Conservation (phyloP, 2,113 vertebrate species). For the Ramphastos sulfuratus region DNA sequence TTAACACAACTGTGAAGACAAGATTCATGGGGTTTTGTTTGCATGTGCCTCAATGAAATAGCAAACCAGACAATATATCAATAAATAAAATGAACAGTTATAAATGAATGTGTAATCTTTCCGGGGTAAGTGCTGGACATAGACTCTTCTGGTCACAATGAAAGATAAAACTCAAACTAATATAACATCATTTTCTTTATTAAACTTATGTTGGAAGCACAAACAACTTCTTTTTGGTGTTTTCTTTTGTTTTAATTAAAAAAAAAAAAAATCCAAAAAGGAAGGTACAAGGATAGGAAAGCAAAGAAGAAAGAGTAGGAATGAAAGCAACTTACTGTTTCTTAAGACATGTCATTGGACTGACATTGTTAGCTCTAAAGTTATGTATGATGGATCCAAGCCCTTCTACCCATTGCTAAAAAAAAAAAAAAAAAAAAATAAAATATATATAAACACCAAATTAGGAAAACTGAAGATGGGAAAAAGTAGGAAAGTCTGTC, state of each 20-base stretch:
- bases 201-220: neutral
- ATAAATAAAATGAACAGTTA: neutral
- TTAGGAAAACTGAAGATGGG: neutral
- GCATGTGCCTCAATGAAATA: neutral
- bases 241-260: too few relatives aligned
- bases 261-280: neutral
- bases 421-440: slow-evolving; percentile 3
- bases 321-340: slow-evolving; percentile 89
- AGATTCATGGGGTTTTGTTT: neutral
- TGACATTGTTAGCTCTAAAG: slow-evolving; percentile 98
- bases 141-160: neutral
- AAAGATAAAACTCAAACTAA: neutral
- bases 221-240: neutral
- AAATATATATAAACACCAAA: neutral
- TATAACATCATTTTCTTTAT: neutral
- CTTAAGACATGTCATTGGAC: slow-evolving; percentile 98
- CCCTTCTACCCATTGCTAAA: slow-evolving; percentile 97
- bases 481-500: neutral
- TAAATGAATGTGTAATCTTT: neutral
- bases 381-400: slow-evolving; percentile 95
- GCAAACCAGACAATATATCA: neutral
- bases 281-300: neutral
- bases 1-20: neutral
- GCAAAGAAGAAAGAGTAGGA: neutral
- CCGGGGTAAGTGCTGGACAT: neutral